Evolutionary conservation across 2,888 invertebrate species (phyloP).

Genomic region (Liodrosophila aerea): DNA sequence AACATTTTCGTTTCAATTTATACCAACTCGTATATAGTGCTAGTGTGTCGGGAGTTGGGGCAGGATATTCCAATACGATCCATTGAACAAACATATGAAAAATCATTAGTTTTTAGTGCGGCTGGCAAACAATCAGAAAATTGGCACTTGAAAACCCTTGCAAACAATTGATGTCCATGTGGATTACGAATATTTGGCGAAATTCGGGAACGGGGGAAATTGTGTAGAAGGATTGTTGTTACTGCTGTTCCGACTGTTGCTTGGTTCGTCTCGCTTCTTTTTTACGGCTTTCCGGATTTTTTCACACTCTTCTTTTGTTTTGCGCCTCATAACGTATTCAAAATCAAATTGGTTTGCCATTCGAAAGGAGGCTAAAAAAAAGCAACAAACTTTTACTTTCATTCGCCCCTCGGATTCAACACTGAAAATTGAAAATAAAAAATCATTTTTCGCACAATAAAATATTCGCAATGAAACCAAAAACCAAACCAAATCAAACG

Average conservation of each 20-base stretch:
- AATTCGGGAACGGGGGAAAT: background rate
- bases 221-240: background rate
- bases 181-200: conserved; percentile 1
- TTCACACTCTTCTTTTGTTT: conserved; percentile 61
- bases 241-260: conserved; percentile 24
- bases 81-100: conserved; percentile 76
- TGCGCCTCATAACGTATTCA: conserved; percentile 79
- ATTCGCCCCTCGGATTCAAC: conserved; percentile 39
- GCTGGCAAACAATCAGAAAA: conserved; percentile 76
- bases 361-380: conserved; percentile 27
- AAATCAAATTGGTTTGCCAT: conserved; percentile 72
- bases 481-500: conserved; percentile 24
- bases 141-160: conserved; percentile 66
- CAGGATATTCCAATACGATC: conserved; percentile 42
- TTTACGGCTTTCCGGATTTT: conserved; percentile 66
- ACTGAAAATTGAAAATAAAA: conserved; percentile 72
- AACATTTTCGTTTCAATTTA: conserved; percentile 29
- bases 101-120: conserved; percentile 78
- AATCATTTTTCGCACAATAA: conserved; percentile 80
- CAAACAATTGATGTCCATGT: conserved; percentile 55
- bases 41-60: background rate
- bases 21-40: conserved; percentile 32
- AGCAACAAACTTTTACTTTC: conserved; percentile 58
- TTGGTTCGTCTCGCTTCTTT: conserved; percentile 31
- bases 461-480: conserved; percentile 57